A percentile compares a stretch with the other conserved stretches of the same genome.
Evolutionary conservation across 1,140 invertebrate species (phyloP).

Genomic region (Drosophila kurseongensis): DNA sequence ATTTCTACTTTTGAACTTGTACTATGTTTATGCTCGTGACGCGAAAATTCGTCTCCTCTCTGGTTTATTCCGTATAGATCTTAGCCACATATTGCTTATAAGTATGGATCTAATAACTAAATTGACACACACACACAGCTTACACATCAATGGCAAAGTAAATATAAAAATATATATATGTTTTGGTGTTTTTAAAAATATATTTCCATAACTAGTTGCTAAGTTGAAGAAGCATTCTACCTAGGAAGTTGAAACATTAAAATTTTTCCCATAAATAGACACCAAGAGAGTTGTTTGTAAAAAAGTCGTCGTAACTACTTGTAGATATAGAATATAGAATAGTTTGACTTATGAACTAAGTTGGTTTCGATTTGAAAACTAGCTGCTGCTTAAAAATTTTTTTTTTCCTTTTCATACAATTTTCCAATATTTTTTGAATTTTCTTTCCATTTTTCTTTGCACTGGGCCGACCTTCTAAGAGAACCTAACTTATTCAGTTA

Average conservation of each 20-base stretch:
- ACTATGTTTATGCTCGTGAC: slow-evolving; percentile 76
- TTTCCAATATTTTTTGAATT: slow-evolving; percentile 12
- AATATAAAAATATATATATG: slow-evolving; percentile 73
- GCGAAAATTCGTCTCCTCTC: slow-evolving; percentile 45
- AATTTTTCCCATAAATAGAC: slow-evolving; percentile 68
- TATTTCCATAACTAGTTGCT: slow-evolving; percentile 64
- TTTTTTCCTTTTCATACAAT: slow-evolving; percentile 4
- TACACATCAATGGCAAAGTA: slow-evolving; percentile 72
- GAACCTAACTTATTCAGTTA: slow-evolving; percentile 34
- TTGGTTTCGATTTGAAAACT: slow-evolving; percentile 66
- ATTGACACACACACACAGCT: slow-evolving; percentile 62
- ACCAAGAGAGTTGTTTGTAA: slow-evolving; percentile 78
- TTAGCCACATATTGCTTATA: slow-evolving; percentile 61
- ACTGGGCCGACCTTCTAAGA: slow-evolving; percentile 30
- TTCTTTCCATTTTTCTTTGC: slow-evolving; percentile 10
- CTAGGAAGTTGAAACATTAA: slow-evolving; percentile 64
- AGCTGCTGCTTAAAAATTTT: slow-evolving; percentile 60
- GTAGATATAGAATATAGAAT: slow-evolving; percentile 53
- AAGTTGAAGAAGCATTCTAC: slow-evolving; percentile 69
- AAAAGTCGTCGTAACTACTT: slow-evolving; percentile 42
- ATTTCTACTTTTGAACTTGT: slow-evolving; percentile 76
- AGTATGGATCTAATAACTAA: slow-evolving; percentile 52
- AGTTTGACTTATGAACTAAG: slow-evolving; percentile 62
- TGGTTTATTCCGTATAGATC: slow-evolving; percentile 9
- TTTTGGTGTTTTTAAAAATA: slow-evolving; percentile 32